Evolutionary conservation across 2,797 vertebrate genomes (phyloP).

Genomic region (Sebastolobus alascanus): DNA sequence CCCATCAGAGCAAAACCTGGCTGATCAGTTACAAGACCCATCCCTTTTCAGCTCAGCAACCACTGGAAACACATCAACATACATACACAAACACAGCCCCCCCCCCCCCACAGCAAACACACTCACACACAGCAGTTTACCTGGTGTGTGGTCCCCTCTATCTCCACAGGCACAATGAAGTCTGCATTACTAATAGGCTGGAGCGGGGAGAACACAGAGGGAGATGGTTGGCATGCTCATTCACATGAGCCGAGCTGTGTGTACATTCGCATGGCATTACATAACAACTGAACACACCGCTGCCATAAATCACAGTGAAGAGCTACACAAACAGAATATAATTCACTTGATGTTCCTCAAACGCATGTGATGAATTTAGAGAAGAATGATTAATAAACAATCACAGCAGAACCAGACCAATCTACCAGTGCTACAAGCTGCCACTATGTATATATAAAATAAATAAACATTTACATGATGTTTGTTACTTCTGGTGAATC

Average conservation of each 20-base stretch:
- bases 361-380: constrained; percentile 4
- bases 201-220: constrained; percentile 66
- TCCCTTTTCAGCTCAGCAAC: constrained; percentile 72
- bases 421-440: background rate
- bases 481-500: background rate
- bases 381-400: constrained; percentile 6
- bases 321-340: constrained; percentile 38
- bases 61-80: constrained; percentile 65
- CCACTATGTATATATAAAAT: background rate
- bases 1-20: constrained; percentile 43
- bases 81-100: constrained; percentile 59
- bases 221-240: constrained; percentile 58
- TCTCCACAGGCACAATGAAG: constrained; percentile 94
- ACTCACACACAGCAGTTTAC: constrained; percentile 73
- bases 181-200: constrained; percentile 93
- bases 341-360: constrained; percentile 30
- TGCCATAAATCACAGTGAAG: constrained; percentile 48
- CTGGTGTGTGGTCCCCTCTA: constrained; percentile 93
- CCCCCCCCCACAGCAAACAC: constrained; percentile 25
- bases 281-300: constrained; percentile 53
- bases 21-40: constrained; percentile 68
- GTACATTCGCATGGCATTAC: constrained; percentile 76
- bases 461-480: background rate
- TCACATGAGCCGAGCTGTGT: constrained; percentile 58
- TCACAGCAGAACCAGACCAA: background rate